Evolutionary conservation across 2,888 invertebrate species (phyloP).

Genomic region (Mystacides longicornis): DNA sequence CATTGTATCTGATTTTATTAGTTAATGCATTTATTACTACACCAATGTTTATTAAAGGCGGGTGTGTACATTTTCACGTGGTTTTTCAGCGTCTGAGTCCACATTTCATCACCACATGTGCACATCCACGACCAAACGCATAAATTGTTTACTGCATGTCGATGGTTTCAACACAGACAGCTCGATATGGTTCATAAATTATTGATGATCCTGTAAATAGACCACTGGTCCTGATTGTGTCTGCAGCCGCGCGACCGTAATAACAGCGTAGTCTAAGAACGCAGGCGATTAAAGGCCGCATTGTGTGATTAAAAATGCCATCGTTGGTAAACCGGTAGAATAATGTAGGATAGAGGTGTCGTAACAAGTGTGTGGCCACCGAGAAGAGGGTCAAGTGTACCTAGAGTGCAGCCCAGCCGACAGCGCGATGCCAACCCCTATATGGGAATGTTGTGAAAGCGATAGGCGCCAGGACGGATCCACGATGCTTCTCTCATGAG

Average conservation of each 20-base stretch:
- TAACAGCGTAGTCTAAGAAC: neutral
- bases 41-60: too few relatives aligned
- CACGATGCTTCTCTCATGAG: neutral
- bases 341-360: constrained; percentile 23
- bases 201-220: constrained; percentile 1
- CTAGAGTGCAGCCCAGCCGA: neutral
- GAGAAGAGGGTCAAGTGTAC: constrained; percentile 21
- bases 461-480: constrained; percentile 17
- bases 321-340: constrained; percentile 18
- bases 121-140: neutral
- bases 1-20: too few relatives aligned
- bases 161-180: constrained; percentile 8
- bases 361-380: constrained; percentile 11
- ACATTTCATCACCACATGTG: constrained; percentile 1
- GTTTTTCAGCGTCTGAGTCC: neutral
- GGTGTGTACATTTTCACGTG: neutral
- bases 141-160: constrained; percentile 1
- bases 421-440: constrained; percentile 14
- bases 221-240: neutral
- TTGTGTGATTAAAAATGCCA: constrained; percentile 16
- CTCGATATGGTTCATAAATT: constrained; percentile 1
- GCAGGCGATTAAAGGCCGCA: constrained; percentile 10
- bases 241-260: neutral
- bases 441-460: constrained; percentile 22
- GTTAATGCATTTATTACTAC: too few relatives aligned